Evolutionary conservation across 1,140 invertebrate species (phyloP), one percentile per base, ranked within the genome.

Genomic region (Eumeta japonica): DNA sequence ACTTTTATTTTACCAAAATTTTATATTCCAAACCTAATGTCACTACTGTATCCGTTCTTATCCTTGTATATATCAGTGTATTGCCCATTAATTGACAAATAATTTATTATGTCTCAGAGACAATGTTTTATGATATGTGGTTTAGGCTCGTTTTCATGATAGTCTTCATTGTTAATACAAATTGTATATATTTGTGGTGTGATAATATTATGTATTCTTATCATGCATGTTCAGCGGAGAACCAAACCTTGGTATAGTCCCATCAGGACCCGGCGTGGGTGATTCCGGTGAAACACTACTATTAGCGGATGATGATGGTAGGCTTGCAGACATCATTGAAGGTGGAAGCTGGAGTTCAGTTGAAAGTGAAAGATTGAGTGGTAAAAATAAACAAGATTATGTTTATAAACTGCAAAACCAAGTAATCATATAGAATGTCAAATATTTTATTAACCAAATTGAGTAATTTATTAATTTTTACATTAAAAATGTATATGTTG

Each of bases 291-390:
- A 72, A 50, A 66, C 62, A 14, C 44, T 73, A 19, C 50, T 74
- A 33, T 57, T 70, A 37, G 52, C 46, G 3, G 70, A 66, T 17
- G 73, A 74, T n/a, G 58, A 71, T 32, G 48, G 43, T 16, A 56
- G 62, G 13, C 50, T 73, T 20, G 64, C 64, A 0, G 67, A 74
- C 28, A 71, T 66, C 42, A 64, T 75, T 1, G 74, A 75, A 43
- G 71, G 68, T 24, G 60, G 52, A 30, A 67, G 63, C 35, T 76
- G 72, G 74, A 75, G 72, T 41, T 76, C 74, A 19, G 54, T 71
- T 41, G 74, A 76, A 33, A 76, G 68, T 38, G 72, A 74, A 3
- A 60, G 67, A 11, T 58, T 65, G 35, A 85, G 85, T 19, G 86
- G 86, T 44, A 81, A 82, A 13, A n/a, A n/a, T n/a, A n/a, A n/a